These are phyloP conservation scores for Ctenosaura bakeri DNA, from an alignment of 2,797 vertebrate genomes.

Conservation along the genomic window DNA sequence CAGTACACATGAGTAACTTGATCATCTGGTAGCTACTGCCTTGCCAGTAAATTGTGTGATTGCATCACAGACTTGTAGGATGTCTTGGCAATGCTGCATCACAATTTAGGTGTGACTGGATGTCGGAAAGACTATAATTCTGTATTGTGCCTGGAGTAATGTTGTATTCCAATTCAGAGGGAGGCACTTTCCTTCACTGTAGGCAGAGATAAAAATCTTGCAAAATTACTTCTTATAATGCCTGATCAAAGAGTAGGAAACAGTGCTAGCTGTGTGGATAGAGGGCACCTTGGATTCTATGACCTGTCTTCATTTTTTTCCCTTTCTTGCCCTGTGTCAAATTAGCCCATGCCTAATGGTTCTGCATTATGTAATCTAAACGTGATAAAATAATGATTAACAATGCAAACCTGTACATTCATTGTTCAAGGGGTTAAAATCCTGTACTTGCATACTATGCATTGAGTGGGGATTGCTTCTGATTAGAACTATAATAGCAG, in stretches of 20 bases:
- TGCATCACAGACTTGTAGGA: not conserved
- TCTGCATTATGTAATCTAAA: not conserved
- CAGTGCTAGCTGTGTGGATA: not conserved
- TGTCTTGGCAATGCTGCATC: not conserved
- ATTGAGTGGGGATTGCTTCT: not conserved
- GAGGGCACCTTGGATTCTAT: not conserved
- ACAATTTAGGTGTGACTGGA: not conserved
- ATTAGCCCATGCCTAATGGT: not conserved
- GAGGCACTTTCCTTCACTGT: not conserved
- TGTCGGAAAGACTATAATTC: not conserved
- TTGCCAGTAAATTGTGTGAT: not conserved
- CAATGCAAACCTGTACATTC: not conserved
- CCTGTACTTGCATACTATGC: not conserved
- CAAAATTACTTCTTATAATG: not conserved
- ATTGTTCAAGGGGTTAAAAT: not conserved
- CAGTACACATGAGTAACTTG: not conserved
- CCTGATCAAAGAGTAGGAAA: not conserved
- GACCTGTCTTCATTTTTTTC: not conserved
- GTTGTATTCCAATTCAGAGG: not conserved
- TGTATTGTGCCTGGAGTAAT: not conserved
- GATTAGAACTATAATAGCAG: not conserved
- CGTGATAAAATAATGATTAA: not conserved
- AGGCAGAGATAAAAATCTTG: not conserved
- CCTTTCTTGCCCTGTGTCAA: not conserved
- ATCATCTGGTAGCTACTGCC: not conserved